A percentile compares a stretch with the other conserved stretches of the same genome.
Conservation (phyloP, 1,140 invertebrate genomes). For the Pachypsylla venusta region DNA sequence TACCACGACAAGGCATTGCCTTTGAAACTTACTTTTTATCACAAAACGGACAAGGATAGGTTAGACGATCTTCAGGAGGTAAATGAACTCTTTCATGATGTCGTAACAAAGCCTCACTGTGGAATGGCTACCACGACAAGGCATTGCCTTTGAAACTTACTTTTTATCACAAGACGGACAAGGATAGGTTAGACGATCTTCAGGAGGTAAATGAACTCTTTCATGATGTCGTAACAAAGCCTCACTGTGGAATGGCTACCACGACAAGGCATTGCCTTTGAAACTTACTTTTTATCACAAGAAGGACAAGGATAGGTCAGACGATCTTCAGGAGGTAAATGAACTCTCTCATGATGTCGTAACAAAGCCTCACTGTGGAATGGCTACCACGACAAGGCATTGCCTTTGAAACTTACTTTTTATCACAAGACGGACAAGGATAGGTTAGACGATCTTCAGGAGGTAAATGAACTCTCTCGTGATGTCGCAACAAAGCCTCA, state of each 20-base stretch:
- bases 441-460: conserved; percentile 29
- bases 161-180: conserved; percentile 29
- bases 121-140: no score
- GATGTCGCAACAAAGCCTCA: conserved; percentile 27
- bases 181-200: conserved; percentile 29
- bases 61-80: conserved; percentile 28
- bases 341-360: conserved; percentile 30
- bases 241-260: conserved; percentile 30
- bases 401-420: no score
- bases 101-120: conserved; percentile 27
- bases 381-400: no score
- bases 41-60: conserved; percentile 26
- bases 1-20: no score
- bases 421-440: conserved; percentile 30
- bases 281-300: conserved; percentile 28
- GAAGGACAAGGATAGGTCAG: conserved; percentile 29
- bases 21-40: conserved; percentile 16
- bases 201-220: conserved; percentile 30
- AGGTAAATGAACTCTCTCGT: conserved; percentile 32
- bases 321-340: conserved; percentile 30
- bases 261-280: no score
- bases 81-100: conserved; percentile 32
- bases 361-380: conserved; percentile 30
- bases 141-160: no score
- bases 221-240: conserved; percentile 30